Conservation (phyloP, 2,113 vertebrate genomes). For the Albula glossodonta region DNA sequence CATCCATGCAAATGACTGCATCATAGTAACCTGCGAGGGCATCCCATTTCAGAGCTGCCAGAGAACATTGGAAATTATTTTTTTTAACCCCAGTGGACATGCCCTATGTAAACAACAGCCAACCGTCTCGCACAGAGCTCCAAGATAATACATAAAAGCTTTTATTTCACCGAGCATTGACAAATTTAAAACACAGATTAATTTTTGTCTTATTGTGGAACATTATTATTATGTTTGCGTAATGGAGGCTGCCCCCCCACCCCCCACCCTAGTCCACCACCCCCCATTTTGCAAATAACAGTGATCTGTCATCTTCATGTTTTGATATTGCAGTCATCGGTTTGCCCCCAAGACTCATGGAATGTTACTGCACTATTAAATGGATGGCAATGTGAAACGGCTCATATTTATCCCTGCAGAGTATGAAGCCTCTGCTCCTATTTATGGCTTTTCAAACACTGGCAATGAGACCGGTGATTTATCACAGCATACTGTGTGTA, state of each 20-base stretch:
- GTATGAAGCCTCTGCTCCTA: neutral
- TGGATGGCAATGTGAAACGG: neutral
- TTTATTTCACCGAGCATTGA: constrained; percentile 12
- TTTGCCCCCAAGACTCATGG: neutral
- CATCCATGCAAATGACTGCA: neutral
- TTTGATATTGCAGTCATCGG: constrained; percentile 14
- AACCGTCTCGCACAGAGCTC: neutral
- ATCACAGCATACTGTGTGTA: constrained; percentile 12
- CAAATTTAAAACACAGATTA: neutral
- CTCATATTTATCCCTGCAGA: neutral
- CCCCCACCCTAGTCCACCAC: too few relatives aligned
- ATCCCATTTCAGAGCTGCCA: neutral
- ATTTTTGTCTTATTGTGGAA: constrained; percentile 5
- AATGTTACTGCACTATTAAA: constrained; percentile 7
- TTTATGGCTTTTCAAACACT: neutral
- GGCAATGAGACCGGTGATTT: neutral
- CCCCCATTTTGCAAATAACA: neutral
- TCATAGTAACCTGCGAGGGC: neutral
- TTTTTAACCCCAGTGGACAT: neutral
- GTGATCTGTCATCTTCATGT: constrained; percentile 10
- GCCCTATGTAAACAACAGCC: neutral
- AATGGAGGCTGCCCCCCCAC: neutral
- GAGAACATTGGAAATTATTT: neutral
- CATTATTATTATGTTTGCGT: neutral
- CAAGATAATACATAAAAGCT: neutral